These are phyloP conservation scores for Leptoteleia sp. DNA, from an alignment of 1,140 invertebrate genomes.

Conservation along the genomic window DNA sequence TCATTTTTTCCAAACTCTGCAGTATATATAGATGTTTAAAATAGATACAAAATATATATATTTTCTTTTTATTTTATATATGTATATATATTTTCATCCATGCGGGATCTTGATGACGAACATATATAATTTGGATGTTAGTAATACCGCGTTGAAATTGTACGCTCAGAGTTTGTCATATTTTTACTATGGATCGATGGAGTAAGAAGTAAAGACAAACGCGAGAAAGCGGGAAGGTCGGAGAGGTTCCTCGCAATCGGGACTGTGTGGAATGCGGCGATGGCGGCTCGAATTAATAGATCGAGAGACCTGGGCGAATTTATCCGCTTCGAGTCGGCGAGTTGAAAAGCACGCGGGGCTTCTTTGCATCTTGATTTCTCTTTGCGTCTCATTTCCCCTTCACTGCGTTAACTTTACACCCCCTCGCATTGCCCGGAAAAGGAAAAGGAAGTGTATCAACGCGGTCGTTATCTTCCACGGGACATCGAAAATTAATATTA, in stretches of 20 bases:
- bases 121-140: too few relatives aligned
- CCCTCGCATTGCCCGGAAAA: constrained; percentile 51
- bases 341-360: constrained; percentile 77
- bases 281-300: constrained; percentile 79
- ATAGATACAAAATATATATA: too few relatives aligned
- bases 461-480: constrained; percentile 27
- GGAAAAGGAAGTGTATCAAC: constrained; percentile 51
- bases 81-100: too few relatives aligned
- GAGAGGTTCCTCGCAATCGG: constrained; percentile 70
- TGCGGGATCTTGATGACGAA: too few relatives aligned
- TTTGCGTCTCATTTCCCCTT: constrained; percentile 37
- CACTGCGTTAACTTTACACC: constrained; percentile 30
- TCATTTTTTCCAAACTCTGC: too few relatives aligned
- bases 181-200: constrained; percentile 42
- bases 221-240: constrained; percentile 75
- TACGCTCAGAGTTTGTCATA: constrained; percentile 66
- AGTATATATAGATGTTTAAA: too few relatives aligned
- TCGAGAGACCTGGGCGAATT: constrained; percentile 78
- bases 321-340: constrained; percentile 78
- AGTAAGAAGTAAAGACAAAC: constrained; percentile 60
- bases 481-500: constrained; percentile 43
- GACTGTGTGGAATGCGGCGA: constrained; percentile 75
- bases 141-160: too few relatives aligned
- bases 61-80: too few relatives aligned
- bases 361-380: constrained; percentile 78